phyloP scores from a whole-genome alignment of 2,797 vertebrate species.

The Anguilla marmorata region DNA sequence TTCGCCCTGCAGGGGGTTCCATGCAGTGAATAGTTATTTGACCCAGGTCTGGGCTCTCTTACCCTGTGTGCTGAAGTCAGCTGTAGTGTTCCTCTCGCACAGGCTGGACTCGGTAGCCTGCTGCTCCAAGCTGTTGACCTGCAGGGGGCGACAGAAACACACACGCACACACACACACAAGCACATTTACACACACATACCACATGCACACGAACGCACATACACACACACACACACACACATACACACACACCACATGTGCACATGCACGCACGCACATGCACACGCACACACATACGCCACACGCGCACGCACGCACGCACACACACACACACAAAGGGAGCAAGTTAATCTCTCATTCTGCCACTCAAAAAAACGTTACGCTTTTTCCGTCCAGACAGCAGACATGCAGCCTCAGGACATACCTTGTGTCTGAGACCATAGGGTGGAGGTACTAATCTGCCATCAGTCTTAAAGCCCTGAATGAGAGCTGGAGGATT shows the following conservation, averaged over 20 bases:
- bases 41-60: slow-evolving; percentile 34
- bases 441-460: background rate
- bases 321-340: slow-evolving; percentile 23
- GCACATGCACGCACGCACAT: slow-evolving; percentile 5
- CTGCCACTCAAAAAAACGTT: background rate
- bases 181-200: slow-evolving; percentile 16
- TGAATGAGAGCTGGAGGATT: background rate
- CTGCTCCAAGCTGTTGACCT: slow-evolving; percentile 73
- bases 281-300: slow-evolving; percentile 19
- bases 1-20: background rate
- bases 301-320: slow-evolving; percentile 1
- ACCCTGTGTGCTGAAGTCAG: slow-evolving; percentile 87
- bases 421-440: background rate
- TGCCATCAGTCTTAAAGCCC: background rate
- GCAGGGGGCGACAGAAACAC: slow-evolving; percentile 29
- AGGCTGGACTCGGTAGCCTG: slow-evolving; percentile 77
- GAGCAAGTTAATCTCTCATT: slow-evolving; percentile 20
- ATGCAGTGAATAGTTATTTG: background rate
- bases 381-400: background rate
- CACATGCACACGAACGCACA: slow-evolving; percentile 13
- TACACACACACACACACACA: slow-evolving; percentile 15
- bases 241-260: slow-evolving; percentile 15
- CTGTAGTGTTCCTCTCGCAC: slow-evolving; percentile 75
- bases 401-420: background rate
- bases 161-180: slow-evolving; percentile 21